Conservation (phyloP, 1,140 invertebrate genomes). For the Linepithema humile region DNA sequence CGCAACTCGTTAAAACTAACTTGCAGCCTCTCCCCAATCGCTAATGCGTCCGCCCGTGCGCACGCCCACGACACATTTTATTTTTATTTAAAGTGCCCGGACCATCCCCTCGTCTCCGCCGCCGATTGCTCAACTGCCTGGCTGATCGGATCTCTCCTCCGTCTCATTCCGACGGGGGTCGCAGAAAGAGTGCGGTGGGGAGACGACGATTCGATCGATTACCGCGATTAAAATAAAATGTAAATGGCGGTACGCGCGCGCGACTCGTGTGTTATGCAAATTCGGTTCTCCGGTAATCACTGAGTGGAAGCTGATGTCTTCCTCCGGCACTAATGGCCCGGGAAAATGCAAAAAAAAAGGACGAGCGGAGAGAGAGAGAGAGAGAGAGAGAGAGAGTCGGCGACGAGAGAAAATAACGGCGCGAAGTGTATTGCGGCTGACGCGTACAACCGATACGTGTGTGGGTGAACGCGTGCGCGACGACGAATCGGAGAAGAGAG, state of each 20-base stretch:
- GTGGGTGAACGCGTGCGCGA: background rate
- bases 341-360: slow-evolving; percentile 53
- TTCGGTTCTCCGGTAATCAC: slow-evolving; percentile 82
- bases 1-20: slow-evolving; percentile 77
- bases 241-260: slow-evolving; percentile 77
- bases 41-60: slow-evolving; percentile 80
- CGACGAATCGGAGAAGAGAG: slow-evolving; percentile 13
- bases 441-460: background rate
- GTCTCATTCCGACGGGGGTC: slow-evolving; percentile 77
- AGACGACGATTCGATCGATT: slow-evolving; percentile 81
- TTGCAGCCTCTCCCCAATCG: slow-evolving; percentile 77
- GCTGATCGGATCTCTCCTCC: slow-evolving; percentile 57
- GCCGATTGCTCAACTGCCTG: slow-evolving; percentile 14
- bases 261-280: slow-evolving; percentile 84
- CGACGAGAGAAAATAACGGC: slow-evolving; percentile 38
- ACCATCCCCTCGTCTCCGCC: slow-evolving; percentile 46
- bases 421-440: slow-evolving; percentile 41
- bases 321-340: slow-evolving; percentile 79
- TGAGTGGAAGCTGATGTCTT: slow-evolving; percentile 85
- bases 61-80: slow-evolving; percentile 79
- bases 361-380: slow-evolving; percentile 8
- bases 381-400: background rate
- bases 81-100: slow-evolving; percentile 83
- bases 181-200: background rate
- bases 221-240: slow-evolving; percentile 84